Conservation (phyloP, 2,113 vertebrate species). For the Sitta europaea region DNA sequence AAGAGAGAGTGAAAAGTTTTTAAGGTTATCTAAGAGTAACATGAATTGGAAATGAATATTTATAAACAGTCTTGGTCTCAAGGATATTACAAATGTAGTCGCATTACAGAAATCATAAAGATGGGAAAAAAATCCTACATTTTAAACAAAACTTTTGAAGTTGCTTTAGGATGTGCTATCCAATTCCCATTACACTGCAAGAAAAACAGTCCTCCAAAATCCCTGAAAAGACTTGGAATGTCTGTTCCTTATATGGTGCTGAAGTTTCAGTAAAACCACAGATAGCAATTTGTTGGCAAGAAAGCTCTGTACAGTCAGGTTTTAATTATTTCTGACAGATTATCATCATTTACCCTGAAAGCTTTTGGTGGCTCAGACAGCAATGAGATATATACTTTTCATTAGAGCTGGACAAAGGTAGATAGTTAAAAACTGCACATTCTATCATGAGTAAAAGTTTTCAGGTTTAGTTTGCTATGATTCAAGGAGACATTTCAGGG, state of each 20-base stretch:
- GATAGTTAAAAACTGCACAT: background rate
- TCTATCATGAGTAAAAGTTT: background rate
- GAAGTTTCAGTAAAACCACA: background rate
- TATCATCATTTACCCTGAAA: background rate
- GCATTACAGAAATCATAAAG: background rate
- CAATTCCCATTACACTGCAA: background rate
- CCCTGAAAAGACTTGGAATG: background rate
- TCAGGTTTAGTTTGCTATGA: background rate
- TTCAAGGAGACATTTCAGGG: background rate
- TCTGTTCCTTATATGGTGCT: background rate
- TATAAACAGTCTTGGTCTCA: background rate
- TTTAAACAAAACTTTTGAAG: background rate
- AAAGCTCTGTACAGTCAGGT: background rate
- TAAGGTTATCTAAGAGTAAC: background rate
- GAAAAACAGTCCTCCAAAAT: background rate
- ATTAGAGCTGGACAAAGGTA: conserved; percentile 1
- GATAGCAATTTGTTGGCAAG: background rate
- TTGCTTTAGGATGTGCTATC: background rate
- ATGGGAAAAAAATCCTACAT: background rate
- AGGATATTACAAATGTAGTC: background rate
- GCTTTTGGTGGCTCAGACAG: background rate
- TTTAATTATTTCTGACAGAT: conserved; percentile 25
- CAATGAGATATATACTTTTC: background rate
- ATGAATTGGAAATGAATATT: background rate
- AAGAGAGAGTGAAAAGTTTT: background rate